A percentile compares a stretch with the other conserved stretches of the same genome.
These are phyloP conservation scores for Cyprinodon variegatus DNA, from an alignment of 2,113 vertebrate genomes.

Conservation along the genomic window DNA sequence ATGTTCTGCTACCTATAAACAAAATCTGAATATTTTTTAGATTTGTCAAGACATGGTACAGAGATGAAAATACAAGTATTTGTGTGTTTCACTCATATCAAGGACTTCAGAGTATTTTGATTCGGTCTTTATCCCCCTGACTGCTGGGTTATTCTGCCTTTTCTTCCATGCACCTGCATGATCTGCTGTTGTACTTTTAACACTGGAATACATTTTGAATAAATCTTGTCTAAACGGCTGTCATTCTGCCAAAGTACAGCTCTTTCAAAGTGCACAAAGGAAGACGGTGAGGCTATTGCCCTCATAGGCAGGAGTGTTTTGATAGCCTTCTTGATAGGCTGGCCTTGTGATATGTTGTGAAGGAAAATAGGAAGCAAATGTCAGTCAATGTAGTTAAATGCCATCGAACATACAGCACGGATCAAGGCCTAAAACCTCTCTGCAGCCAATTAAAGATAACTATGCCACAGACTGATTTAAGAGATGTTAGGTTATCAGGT, in stretches of 20 bases:
- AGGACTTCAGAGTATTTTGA: constrained; percentile 21
- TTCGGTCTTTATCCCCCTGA: constrained; percentile 4
- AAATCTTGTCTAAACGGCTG: constrained; percentile 60
- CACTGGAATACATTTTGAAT: constrained; percentile 41
- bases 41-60: constrained; percentile 24
- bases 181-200: constrained; percentile 44
- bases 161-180: constrained; percentile 14
- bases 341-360: constrained; percentile 51
- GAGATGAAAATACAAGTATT: not conserved
- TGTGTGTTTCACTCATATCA: constrained; percentile 11
- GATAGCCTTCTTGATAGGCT: constrained; percentile 51
- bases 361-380: constrained; percentile 56
- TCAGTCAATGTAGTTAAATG: constrained; percentile 77
- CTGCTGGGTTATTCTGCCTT: constrained; percentile 14
- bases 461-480: constrained; percentile 47
- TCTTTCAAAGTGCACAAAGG: constrained; percentile 67
- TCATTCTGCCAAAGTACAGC: constrained; percentile 56
- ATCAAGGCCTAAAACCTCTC: constrained; percentile 47
- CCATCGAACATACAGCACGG: constrained; percentile 49
- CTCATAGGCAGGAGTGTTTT: constrained; percentile 54
- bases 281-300: constrained; percentile 50
- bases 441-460: constrained; percentile 72
- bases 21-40: constrained; percentile 42
- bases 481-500: constrained; percentile 60
- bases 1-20: constrained; percentile 27